Evolutionary conservation across 64 coral and sea anemone species (phyloP).

Genomic region (Actinia equina): DNA sequence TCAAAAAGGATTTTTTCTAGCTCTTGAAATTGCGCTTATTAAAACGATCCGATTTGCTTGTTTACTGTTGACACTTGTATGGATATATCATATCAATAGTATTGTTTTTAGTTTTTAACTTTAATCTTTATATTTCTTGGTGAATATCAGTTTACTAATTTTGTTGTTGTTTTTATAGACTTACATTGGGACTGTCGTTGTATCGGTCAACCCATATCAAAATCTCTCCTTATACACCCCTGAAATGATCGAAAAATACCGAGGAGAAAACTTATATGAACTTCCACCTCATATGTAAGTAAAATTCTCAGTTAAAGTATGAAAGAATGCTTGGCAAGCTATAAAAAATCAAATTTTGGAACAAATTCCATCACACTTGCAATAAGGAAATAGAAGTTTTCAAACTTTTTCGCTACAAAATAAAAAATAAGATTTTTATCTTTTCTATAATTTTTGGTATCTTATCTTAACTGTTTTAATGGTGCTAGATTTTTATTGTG

Average conservation of each 20-base stretch:
- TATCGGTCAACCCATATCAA: slow-evolving; percentile 93
- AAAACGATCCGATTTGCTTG: background rate
- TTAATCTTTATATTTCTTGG: background rate
- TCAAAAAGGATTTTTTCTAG: too few species aligned
- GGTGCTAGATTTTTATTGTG: background rate
- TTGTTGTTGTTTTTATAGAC: slow-evolving; percentile 46
- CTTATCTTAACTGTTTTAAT: background rate
- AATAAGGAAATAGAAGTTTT: background rate
- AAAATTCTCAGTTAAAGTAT: background rate
- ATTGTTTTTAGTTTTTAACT: background rate
- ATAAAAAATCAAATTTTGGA: background rate
- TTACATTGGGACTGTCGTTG: slow-evolving; percentile 94
- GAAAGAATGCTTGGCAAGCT: background rate
- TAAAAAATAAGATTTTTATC: background rate
- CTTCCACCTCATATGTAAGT: slow-evolving; percentile 95
- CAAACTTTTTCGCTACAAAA: background rate
- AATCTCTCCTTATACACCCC: slow-evolving; percentile 69
- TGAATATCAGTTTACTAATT: background rate
- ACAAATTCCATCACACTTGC: background rate
- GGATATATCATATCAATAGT: background rate
- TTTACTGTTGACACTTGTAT: background rate
- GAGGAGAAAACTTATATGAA: slow-evolving; percentile 95
- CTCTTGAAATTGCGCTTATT: background rate
- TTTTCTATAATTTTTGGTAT: background rate
- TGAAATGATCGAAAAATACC: slow-evolving; percentile 85